Evolutionary conservation across 2,113 vertebrate species (phyloP).

Genomic region (Asarcornis scutulata): DNA sequence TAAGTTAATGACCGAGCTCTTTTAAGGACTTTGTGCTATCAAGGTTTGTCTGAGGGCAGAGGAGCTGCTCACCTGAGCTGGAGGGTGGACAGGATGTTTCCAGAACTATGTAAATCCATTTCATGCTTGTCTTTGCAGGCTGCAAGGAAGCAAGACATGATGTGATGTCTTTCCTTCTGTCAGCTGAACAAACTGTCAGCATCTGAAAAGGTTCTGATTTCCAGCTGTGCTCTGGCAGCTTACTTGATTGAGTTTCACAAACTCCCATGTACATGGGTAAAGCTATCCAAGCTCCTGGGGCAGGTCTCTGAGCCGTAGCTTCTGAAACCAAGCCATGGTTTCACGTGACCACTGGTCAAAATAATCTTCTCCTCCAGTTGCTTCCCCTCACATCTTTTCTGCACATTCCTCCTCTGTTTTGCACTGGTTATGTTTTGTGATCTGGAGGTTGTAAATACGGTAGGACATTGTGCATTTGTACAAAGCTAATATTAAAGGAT

Average conservation of each 20-base stretch:
- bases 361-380: not conserved
- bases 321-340: not conserved
- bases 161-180: not conserved
- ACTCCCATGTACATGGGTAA: not conserved
- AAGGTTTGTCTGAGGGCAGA: not conserved
- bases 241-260: not conserved
- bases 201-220: not conserved
- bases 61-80: not conserved
- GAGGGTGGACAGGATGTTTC: not conserved
- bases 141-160: not conserved
- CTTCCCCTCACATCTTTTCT: fast-evolving
- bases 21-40: not conserved
- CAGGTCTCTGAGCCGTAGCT: not conserved
- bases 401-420: not conserved
- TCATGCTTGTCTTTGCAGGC: too few species aligned
- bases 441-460: not conserved
- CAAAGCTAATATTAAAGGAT: not conserved
- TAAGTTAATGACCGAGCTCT: not conserved
- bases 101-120: not conserved
- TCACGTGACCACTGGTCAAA: not conserved
- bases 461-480: not conserved
- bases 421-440: not conserved
- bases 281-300: not conserved
- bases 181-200: not conserved
- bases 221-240: not conserved